Evolutionary conservation across 2,888 invertebrate genomes (phyloP).

Genomic region (Capitulum mitella): DNA sequence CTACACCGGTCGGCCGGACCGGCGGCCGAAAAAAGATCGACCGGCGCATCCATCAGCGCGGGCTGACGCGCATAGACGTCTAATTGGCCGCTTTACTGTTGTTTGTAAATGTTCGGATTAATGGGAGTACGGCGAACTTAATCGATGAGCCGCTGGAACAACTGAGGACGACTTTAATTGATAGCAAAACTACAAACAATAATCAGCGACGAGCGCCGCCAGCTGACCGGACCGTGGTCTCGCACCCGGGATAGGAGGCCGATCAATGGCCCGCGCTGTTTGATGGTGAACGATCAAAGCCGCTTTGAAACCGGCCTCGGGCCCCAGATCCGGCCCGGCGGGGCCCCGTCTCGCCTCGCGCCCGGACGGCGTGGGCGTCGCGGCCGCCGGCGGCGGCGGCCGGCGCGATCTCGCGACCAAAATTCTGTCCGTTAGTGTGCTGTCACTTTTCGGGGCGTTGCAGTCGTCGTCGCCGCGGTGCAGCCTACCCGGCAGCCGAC

Average conservation of each 20-base stretch:
- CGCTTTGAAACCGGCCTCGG: neutral
- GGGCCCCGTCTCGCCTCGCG: neutral
- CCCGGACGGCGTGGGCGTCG: neutral
- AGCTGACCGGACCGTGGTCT: neutral
- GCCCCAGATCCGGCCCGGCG: neutral
- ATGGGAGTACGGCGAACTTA: conserved; percentile 6
- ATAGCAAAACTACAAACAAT: conserved; percentile 23
- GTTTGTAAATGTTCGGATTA: conserved; percentile 2
- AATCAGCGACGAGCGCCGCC: neutral
- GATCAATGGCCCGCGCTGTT: neutral
- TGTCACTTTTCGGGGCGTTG: neutral
- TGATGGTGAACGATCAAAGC: conserved; percentile 8
- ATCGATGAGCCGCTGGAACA: conserved; percentile 2
- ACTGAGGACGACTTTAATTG: conserved; percentile 6
- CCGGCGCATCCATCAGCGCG: neutral
- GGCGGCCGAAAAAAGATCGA: neutral
- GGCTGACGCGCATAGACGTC: neutral
- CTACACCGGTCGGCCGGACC: neutral
- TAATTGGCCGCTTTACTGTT: conserved; percentile 4
- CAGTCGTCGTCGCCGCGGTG: neutral
- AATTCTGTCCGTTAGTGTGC: too few species aligned
- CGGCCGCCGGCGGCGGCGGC: neutral
- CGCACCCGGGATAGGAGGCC: neutral
- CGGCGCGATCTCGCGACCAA: too few species aligned
- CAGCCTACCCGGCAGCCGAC: neutral